Evolutionary conservation across 1,140 invertebrate genomes (phyloP).

Genomic region (Danaus melanippus): DNA sequence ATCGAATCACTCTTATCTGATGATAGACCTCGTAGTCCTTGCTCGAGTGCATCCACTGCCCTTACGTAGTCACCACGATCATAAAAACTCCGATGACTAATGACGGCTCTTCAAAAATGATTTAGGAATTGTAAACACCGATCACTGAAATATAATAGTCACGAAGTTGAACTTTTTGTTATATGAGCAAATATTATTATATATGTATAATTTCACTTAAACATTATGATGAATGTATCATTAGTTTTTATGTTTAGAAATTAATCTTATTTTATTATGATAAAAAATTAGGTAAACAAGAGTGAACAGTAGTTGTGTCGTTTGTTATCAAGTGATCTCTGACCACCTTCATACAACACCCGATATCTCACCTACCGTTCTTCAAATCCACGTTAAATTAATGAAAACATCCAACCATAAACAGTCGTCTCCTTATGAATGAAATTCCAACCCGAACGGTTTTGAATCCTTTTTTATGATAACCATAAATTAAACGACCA

Average conservation of each 20-base stretch:
- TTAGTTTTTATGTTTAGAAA: constrained; percentile 5
- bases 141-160: constrained; percentile 57
- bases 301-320: constrained; percentile 38
- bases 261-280: neutral
- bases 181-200: no score
- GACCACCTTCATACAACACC: constrained; percentile 31
- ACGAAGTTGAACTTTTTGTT: constrained; percentile 40
- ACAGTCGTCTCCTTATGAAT: constrained; percentile 67
- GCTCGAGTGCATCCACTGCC: constrained; percentile 28
- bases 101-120: constrained; percentile 45
- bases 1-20: constrained; percentile 65
- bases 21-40: constrained; percentile 33
- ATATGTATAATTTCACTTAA: no score
- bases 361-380: constrained; percentile 39
- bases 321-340: constrained; percentile 13
- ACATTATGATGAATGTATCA: no score
- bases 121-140: constrained; percentile 53
- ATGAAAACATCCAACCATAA: constrained; percentile 70
- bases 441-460: constrained; percentile 68
- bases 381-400: constrained; percentile 60
- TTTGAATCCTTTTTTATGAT: constrained; percentile 71
- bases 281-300: neutral
- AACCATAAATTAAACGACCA: constrained; percentile 70
- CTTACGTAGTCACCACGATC: constrained; percentile 32
- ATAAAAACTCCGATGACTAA: constrained; percentile 39